Percentiles rank a stretch among this genome's conserved stretches.
phyloP scores from a whole-genome alignment of 2,888 invertebrate genomes.

The Phyto melanocephala region DNA sequence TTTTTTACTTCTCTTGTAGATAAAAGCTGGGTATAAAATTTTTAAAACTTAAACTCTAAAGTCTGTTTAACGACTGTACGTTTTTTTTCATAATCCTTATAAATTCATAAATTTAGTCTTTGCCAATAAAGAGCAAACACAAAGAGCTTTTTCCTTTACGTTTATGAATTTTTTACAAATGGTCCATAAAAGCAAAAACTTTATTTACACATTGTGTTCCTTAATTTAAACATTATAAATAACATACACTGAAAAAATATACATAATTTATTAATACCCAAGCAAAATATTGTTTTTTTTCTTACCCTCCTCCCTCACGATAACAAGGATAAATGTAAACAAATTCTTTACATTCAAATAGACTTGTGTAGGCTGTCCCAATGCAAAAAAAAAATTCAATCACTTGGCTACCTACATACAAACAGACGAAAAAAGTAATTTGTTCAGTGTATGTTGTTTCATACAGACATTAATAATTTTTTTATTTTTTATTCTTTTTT shows the following conservation, averaged over 20 bases:
- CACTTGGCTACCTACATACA: too few relatives aligned
- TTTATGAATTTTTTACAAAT: slow-evolving; percentile 5
- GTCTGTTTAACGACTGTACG: too few relatives aligned
- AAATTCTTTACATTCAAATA: slow-evolving; percentile 15
- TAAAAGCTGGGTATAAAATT: too few relatives aligned
- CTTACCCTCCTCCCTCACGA: background rate
- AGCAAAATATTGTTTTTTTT: background rate
- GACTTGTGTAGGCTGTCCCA: background rate
- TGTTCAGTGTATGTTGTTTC: background rate
- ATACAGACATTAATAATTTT: slow-evolving; percentile 23
- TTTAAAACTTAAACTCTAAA: too few relatives aligned
- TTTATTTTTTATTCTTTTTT: background rate
- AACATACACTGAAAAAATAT: background rate
- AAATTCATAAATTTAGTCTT: background rate
- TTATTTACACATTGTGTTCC: background rate
- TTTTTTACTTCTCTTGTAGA: too few relatives aligned
- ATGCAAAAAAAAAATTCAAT: background rate
- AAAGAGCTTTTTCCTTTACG: background rate
- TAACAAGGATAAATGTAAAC: slow-evolving; percentile 12
- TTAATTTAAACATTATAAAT: slow-evolving; percentile 17
- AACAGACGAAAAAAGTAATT: background rate
- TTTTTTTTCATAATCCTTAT: background rate
- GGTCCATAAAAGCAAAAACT: background rate
- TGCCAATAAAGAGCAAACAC: background rate
- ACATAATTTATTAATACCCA: background rate